Evolutionary conservation across 2,797 vertebrate genomes (phyloP).

Genomic region (Trachurus trachurus): DNA sequence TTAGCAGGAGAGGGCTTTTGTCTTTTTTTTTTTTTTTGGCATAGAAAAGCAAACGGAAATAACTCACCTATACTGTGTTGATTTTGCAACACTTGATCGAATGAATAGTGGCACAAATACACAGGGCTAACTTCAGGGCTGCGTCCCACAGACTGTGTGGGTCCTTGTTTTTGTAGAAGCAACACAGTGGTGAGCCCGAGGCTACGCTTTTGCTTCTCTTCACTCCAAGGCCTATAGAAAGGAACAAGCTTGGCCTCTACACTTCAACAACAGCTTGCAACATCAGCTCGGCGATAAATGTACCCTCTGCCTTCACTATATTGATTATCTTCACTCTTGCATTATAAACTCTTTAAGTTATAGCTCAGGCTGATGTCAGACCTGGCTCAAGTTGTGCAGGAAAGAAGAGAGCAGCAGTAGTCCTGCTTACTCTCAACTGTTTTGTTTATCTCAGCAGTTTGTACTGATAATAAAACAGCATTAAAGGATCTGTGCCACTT

Average conservation of each 20-base stretch:
- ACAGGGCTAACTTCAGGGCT: not conserved
- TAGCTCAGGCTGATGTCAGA: not conserved
- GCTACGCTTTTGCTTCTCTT: slow-evolving; percentile 56
- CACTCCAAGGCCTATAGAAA: slow-evolving; percentile 46
- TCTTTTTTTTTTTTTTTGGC: not conserved
- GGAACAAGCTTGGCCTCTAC: slow-evolving; percentile 42
- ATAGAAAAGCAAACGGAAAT: not conserved
- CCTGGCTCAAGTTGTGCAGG: not conserved
- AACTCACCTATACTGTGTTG: not conserved
- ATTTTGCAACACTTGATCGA: slow-evolving; percentile 1
- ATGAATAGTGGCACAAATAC: slow-evolving; percentile 29
- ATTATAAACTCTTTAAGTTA: not conserved
- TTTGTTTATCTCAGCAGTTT: slow-evolving; percentile 44
- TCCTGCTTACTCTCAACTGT: slow-evolving; percentile 5
- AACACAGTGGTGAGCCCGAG: slow-evolving; percentile 47
- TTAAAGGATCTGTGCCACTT: slow-evolving; percentile 42
- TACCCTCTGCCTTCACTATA: slow-evolving; percentile 30
- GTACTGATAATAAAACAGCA: slow-evolving; percentile 10
- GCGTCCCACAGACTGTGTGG: slow-evolving; percentile 18
- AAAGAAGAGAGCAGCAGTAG: not conserved
- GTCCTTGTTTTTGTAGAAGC: slow-evolving; percentile 25
- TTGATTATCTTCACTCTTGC: slow-evolving; percentile 28
- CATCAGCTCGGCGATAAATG: slow-evolving; percentile 18
- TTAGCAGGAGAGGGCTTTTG: not conserved
- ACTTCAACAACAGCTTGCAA: slow-evolving; percentile 36